Evolutionary conservation across 2,113 vertebrate genomes (phyloP).

Genomic region (Gallinago paraguaiae): DNA sequence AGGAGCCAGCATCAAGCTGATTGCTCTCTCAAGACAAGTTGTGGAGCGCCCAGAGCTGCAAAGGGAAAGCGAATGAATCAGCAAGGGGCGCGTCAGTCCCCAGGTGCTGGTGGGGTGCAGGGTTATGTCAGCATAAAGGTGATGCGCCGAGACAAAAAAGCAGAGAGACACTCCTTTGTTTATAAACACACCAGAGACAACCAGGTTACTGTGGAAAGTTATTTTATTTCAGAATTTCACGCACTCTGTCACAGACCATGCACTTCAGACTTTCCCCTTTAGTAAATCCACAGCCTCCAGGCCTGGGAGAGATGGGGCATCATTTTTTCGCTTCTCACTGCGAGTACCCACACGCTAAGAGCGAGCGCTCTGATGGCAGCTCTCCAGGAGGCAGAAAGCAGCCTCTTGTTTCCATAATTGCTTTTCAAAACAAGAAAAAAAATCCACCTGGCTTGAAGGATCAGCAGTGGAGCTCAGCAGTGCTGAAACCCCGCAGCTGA

Average conservation of each 20-base stretch:
- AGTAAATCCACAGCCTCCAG: conserved; percentile 7
- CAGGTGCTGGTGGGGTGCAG: neutral
- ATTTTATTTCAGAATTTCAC: conserved; percentile 68
- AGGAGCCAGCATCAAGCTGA: neutral
- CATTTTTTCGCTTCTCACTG: neutral
- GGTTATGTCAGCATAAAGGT: neutral
- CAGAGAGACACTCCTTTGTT: neutral
- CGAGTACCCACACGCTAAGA: neutral
- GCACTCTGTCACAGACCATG: conserved; percentile 54
- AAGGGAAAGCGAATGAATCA: neutral
- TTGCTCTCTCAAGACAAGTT: neutral
- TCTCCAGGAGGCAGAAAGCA: neutral
- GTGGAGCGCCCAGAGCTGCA: neutral
- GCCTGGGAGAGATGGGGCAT: neutral
- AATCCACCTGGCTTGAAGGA: conserved; percentile 3
- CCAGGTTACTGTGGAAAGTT: conserved; percentile 29
- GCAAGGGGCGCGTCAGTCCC: neutral
- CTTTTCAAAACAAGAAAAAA: neutral
- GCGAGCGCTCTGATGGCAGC: neutral
- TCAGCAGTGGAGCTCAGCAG: neutral
- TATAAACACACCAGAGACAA: conserved; percentile 2
- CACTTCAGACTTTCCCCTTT: conserved; percentile 30
- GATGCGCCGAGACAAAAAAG: neutral
- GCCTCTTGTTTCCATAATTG: conserved; percentile 14
- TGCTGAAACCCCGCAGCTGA: neutral